Base-by-base conservation (phyloP, 1,140 invertebrate species). In the Limonius californicus region DNA sequence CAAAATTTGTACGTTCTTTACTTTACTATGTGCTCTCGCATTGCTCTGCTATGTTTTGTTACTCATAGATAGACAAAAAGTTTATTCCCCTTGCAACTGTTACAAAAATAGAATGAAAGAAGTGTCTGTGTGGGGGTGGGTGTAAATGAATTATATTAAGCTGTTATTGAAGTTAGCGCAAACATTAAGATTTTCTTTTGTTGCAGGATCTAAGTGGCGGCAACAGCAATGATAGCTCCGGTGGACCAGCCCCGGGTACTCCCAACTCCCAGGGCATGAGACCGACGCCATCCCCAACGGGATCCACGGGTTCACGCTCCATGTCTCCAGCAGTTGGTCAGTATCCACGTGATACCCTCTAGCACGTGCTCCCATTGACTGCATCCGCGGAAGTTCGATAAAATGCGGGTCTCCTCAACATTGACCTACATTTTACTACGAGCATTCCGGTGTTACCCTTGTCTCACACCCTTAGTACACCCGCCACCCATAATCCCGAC, bases 251-350 rank as follows among this genome's bases (percentile, higher is more conserved):
- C 80, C 85, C 86, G 54, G 85, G 85, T 57, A 88, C 86, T 60
- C 87, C 87, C 64, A 88, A 87, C 79, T 85, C 85, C 62, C 85
- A 87, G 81, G 85, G 85, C 76, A 87, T 94, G 85, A 88, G 94
- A 79, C 92, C 92, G 63, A 92, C 90, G 72, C 92, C 93, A 71
- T 95, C 93, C 73, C 93, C 94, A 69, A 94, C 92, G 73, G 92
- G 93, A 74, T 94, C 91, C 71, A 89, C 89, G 72, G 92, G 93
- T 76, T 95, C 93, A 71, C 86, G 93, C 79, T 96, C 93, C 77
- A 95, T 95, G 90, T 96, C 94, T 78, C 94, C 94, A 74, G 93
- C 93, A 81, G 91, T 95, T 76, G 92, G 92, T 94, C 77, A 85
- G 89, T 85, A 68, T 42, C 53, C 54, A 45, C 30, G 42, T 62